Conservation (phyloP, 53 echinoderm and acorn worm species). For the Antedon mediterranea region DNA sequence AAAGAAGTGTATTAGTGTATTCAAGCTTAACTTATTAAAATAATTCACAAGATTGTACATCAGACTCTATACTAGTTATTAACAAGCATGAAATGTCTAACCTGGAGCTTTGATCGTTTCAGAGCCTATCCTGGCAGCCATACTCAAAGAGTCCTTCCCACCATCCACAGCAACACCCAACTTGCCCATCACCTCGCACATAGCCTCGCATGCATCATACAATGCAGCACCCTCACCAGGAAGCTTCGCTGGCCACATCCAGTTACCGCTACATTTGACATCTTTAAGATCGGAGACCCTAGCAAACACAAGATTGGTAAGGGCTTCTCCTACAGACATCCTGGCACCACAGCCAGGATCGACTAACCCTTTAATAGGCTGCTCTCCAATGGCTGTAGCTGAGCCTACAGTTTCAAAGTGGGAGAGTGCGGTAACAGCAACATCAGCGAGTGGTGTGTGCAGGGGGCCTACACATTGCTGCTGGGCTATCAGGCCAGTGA, state of each 20-base stretch:
- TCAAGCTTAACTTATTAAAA: too few species aligned
- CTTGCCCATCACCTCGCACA: constrained; percentile 79
- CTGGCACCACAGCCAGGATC: constrained; percentile 70
- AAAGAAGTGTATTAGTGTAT: too few species aligned
- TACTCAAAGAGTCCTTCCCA: constrained; percentile 88
- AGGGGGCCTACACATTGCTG: constrained; percentile 97
- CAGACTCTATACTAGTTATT: too few species aligned
- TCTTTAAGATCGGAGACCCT: constrained; percentile 71
- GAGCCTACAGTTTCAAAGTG: constrained; percentile 86
- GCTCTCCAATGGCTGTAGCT: constrained; percentile 89
- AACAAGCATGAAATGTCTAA: too few species aligned
- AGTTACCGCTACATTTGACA: constrained; percentile 94
- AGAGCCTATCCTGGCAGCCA: constrained; percentile 79
- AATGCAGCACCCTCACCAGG: constrained; percentile 89
- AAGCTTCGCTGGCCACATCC: constrained; percentile 99
- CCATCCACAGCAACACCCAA: constrained; percentile 86
- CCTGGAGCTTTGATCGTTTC: constrained; percentile 95
- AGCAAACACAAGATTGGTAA: constrained; percentile 93
- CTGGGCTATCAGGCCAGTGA: constrained; percentile 86
- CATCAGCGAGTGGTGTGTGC: constrained; percentile 93
- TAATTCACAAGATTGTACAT: too few species aligned
- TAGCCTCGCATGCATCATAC: constrained; percentile 79
- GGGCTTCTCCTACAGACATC: constrained; percentile 87
- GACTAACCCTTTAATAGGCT: constrained; percentile 85
- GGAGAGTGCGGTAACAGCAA: constrained; percentile 83